Percentiles rank a stretch among this genome's conserved stretches.
Evolutionary conservation across 2,797 vertebrate genomes (phyloP).

Genomic region (Myotis findleyi): DNA sequence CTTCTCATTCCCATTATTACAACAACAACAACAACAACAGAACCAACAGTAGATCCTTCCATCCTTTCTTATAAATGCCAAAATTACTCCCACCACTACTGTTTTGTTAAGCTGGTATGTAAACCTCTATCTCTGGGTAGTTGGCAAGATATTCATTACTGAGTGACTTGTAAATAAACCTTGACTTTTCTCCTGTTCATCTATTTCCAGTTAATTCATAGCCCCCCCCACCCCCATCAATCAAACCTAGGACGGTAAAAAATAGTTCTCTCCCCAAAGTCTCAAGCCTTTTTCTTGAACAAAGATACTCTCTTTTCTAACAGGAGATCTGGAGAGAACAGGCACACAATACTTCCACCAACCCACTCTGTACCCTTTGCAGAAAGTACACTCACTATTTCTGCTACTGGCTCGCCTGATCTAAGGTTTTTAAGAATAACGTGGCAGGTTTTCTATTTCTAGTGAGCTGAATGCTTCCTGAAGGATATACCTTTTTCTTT

Average conservation of each 20-base stretch:
- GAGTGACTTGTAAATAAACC: neutral
- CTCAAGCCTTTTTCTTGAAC: constrained; percentile 12
- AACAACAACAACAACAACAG: neutral
- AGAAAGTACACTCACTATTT: neutral
- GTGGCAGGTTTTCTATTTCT: constrained; percentile 64
- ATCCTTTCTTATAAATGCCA: neutral
- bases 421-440: constrained; percentile 68
- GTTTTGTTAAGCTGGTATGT: neutral
- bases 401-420: neutral
- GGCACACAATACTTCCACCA: constrained; percentile 21
- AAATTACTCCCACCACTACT: neutral
- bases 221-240: neutral
- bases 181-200: neutral
- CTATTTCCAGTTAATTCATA: neutral
- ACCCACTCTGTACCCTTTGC: neutral
- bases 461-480: constrained; percentile 59
- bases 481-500: constrained; percentile 53
- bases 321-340: constrained; percentile 33
- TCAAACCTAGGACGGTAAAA: neutral
- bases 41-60: neutral
- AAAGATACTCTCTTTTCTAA: neutral
- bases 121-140: neutral
- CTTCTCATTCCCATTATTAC: neutral
- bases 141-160: neutral
- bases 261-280: neutral